These are phyloP conservation scores for Somateria mollissima DNA, from an alignment of 2,797 vertebrate species.

Conservation along the genomic window DNA sequence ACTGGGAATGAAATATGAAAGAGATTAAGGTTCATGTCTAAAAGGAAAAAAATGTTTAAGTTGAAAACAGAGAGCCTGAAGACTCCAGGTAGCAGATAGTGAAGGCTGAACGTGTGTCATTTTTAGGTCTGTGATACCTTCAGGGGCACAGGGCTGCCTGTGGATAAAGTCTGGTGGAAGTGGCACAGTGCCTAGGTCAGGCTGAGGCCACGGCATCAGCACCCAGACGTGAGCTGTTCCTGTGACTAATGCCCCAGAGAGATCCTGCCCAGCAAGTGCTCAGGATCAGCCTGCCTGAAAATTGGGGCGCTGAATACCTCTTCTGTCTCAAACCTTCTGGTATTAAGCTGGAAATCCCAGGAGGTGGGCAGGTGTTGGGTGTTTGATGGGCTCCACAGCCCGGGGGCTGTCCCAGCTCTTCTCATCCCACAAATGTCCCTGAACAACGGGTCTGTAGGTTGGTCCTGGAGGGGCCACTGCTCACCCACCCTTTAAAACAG, in stretches of 20 bases:
- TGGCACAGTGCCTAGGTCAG: background rate
- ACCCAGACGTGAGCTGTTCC: constrained; percentile 23
- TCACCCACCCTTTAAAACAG: background rate
- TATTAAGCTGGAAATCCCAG: background rate
- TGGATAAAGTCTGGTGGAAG: background rate
- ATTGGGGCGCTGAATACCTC: fast-evolving
- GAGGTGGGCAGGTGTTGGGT: background rate
- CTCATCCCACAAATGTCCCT: background rate
- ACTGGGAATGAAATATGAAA: background rate
- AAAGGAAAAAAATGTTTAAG: background rate
- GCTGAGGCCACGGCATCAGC: background rate
- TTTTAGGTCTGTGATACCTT: background rate
- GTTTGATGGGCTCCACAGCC: background rate
- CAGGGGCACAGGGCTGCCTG: background rate
- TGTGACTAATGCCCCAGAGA: constrained; percentile 15
- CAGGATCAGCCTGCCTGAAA: background rate
- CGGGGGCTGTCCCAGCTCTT: background rate
- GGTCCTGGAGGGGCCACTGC: background rate
- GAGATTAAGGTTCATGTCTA: background rate
- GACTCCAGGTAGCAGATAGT: background rate
- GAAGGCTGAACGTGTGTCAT: background rate
- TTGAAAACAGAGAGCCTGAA: background rate
- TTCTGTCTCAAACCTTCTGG: background rate
- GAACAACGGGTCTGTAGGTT: background rate
- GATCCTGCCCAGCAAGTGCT: background rate